Evolutionary conservation across 2,113 vertebrate genomes (phyloP).

Genomic region (Bambusicola thoracicus): DNA sequence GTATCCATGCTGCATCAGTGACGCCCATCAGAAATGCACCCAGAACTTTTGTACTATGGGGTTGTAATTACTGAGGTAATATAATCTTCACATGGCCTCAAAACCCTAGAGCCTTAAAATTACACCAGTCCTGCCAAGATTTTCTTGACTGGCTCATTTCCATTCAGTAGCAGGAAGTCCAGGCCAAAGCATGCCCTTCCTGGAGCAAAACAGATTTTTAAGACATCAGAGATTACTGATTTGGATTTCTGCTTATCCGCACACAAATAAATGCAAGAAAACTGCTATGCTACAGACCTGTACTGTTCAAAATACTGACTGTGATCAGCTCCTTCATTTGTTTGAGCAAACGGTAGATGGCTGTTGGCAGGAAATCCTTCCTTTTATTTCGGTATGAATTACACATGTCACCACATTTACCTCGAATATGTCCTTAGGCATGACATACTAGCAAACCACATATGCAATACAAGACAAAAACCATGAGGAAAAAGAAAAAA

Average conservation of each 20-base stretch:
- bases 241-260: background rate
- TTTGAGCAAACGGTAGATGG: background rate
- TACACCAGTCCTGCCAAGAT: background rate
- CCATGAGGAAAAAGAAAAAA: no score
- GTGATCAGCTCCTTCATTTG: background rate
- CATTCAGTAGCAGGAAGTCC: background rate
- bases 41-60: background rate
- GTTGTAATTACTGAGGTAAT: background rate
- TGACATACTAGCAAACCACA: background rate
- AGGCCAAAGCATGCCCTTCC: background rate
- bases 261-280: background rate
- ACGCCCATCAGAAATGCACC: background rate
- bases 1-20: background rate
- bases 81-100: background rate
- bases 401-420: background rate
- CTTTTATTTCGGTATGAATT: background rate
- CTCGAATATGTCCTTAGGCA: background rate
- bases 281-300: rapidly evolving
- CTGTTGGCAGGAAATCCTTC: background rate
- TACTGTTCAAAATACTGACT: background rate
- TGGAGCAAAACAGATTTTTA: background rate
- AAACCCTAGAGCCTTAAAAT: background rate
- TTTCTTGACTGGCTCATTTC: background rate
- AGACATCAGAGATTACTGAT: background rate
- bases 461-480: background rate